phyloP scores from a whole-genome alignment of 2,888 invertebrate genomes.

The Neria commutata region DNA sequence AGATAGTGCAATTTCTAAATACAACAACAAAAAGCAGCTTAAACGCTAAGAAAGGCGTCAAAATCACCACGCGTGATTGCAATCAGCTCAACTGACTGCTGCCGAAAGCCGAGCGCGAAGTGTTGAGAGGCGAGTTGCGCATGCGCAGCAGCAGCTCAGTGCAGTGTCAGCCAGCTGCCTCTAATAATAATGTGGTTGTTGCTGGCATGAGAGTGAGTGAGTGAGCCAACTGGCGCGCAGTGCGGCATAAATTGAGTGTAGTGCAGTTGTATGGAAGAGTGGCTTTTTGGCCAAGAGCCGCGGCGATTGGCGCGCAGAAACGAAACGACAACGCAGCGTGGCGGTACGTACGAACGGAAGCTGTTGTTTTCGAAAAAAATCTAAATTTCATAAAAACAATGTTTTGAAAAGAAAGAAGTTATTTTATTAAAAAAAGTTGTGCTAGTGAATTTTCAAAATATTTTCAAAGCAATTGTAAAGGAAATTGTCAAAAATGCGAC shows the following conservation, averaged over 20 bases:
- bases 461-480: no score
- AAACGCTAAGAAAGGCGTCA: no score
- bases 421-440: no score
- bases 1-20: no score
- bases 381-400: neutral
- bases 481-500: no score
- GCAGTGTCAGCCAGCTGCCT: neutral
- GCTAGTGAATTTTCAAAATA: no score
- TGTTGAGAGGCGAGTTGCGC: neutral
- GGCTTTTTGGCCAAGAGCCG: slow-evolving; percentile 29
- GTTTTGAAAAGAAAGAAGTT: neutral
- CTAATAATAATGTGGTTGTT: neutral
- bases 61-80: no score
- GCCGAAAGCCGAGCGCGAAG: neutral
- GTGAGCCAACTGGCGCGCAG: neutral
- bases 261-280: slow-evolving; percentile 40
- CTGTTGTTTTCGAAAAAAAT: slow-evolving; percentile 19
- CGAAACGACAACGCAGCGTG: slow-evolving; percentile 49
- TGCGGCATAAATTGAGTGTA: slow-evolving; percentile 29
- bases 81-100: no score
- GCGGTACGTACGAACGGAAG: slow-evolving; percentile 30
- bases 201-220: no score
- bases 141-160: slow-evolving; percentile 3
- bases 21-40: no score
- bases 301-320: slow-evolving; percentile 42